Conservation (phyloP, 1,140 invertebrate species). For the Drosophila watanabei region DNA sequence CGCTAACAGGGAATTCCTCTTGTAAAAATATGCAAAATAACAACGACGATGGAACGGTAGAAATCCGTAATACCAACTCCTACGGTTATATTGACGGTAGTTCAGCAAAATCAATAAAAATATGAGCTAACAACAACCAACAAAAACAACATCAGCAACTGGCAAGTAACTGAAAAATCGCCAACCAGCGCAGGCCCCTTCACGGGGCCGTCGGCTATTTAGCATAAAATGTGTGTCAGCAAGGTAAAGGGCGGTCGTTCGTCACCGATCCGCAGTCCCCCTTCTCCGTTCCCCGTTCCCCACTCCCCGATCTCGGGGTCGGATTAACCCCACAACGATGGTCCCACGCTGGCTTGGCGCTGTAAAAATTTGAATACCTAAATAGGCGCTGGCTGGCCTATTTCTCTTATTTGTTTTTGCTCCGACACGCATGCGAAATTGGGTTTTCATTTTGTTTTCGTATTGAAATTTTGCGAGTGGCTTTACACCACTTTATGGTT, state of each 20-base stretch:
- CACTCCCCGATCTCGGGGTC: neutral
- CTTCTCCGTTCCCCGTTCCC: neutral
- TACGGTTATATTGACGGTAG: slow-evolving; percentile 53
- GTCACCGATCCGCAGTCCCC: slow-evolving; percentile 13
- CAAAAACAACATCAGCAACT: slow-evolving; percentile 19
- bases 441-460: slow-evolving; percentile 67
- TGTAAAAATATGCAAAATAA: slow-evolving; percentile 14
- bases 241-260: slow-evolving; percentile 79
- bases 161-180: slow-evolving; percentile 7
- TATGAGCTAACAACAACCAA: slow-evolving; percentile 19
- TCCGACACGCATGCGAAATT: slow-evolving; percentile 71
- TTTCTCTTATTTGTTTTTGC: slow-evolving; percentile 48
- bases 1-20: slow-evolving; percentile 2
- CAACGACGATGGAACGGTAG: neutral
- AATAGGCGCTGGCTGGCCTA: slow-evolving; percentile 60
- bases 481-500: slow-evolving; percentile 55
- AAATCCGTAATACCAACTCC: slow-evolving; percentile 17
- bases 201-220: slow-evolving; percentile 56
- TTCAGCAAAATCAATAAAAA: slow-evolving; percentile 34
- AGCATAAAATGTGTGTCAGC: slow-evolving; percentile 83
- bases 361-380: slow-evolving; percentile 83
- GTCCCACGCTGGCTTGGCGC: slow-evolving; percentile 52
- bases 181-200: slow-evolving; percentile 28
- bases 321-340: slow-evolving; percentile 10
- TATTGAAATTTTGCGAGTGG: slow-evolving; percentile 57